A percentile compares a stretch with the other conserved stretches of the same genome.
phyloP scores from a whole-genome alignment of 2,888 invertebrate genomes.

The Punctoribates punctum region DNA sequence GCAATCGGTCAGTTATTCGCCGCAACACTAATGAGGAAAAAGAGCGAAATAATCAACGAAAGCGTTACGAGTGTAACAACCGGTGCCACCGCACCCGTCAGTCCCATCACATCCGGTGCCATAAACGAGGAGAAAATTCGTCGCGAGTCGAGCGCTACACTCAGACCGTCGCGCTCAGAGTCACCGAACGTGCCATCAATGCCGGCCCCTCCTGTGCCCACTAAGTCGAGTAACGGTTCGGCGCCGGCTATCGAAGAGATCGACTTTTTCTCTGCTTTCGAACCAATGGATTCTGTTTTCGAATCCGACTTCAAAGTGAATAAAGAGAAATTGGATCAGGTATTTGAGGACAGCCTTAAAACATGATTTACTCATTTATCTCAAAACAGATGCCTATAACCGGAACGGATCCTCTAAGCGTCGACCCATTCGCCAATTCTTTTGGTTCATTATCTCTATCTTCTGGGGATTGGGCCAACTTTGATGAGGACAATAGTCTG shows the following conservation, averaged over 20 bases:
- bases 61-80: not conserved
- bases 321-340: conserved; percentile 11
- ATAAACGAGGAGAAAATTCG: conserved; percentile 12
- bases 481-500: conserved; percentile 38
- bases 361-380: not conserved
- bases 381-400: not conserved
- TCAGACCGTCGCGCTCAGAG: conserved; percentile 19
- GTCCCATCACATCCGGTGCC: not conserved
- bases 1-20: conserved; percentile 40
- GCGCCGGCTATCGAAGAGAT: not conserved
- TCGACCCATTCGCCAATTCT: not conserved
- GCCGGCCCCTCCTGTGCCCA: conserved; percentile 13
- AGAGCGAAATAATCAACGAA: not conserved
- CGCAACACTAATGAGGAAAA: conserved; percentile 35
- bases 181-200: conserved; percentile 35
- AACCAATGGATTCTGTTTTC: conserved; percentile 13
- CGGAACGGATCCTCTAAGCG: not conserved
- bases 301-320: conserved; percentile 25
- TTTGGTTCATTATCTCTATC: conserved; percentile 18
- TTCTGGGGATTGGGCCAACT: conserved; percentile 41
- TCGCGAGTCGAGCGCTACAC: conserved; percentile 28
- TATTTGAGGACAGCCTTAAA: not conserved
- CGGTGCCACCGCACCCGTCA: not conserved
- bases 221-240: not conserved
- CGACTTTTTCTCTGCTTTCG: conserved; percentile 16